Evolutionary conservation across 2,113 vertebrate species (phyloP).

Genomic region (Martes martes): DNA sequence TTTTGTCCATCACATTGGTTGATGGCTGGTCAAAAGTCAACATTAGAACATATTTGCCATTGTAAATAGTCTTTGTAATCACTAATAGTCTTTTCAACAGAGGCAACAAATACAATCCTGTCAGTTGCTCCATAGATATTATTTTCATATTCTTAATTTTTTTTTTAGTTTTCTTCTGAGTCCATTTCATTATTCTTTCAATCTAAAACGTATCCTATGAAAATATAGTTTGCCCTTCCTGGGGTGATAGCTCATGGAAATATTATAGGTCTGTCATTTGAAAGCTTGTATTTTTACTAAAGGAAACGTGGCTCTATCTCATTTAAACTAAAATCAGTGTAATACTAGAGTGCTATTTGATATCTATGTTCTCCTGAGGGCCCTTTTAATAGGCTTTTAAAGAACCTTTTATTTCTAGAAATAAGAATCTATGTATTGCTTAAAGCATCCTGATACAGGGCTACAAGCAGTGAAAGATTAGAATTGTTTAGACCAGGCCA

Average conservation of each 20-base stretch:
- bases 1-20: neutral
- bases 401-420: neutral
- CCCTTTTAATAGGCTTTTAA: conserved; percentile 19
- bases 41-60: neutral
- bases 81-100: neutral
- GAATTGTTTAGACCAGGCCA: neutral
- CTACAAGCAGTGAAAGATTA: neutral
- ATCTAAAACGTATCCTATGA: neutral
- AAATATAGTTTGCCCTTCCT: neutral
- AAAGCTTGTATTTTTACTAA: conserved; percentile 16
- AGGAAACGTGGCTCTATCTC: neutral
- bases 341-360: neutral
- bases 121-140: neutral
- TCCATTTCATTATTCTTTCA: neutral
- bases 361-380: neutral
- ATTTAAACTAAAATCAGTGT: conserved; percentile 30
- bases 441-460: neutral
- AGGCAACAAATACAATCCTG: neutral
- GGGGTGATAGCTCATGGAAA: neutral
- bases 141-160: neutral
- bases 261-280: neutral
- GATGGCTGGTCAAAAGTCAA: neutral
- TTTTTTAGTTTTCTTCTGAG: neutral
- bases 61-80: neutral
- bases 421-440: neutral